These are phyloP conservation scores for Hirtodrosophila trivittata DNA, from an alignment of 2,888 invertebrate genomes.

Conservation along the genomic window DNA sequence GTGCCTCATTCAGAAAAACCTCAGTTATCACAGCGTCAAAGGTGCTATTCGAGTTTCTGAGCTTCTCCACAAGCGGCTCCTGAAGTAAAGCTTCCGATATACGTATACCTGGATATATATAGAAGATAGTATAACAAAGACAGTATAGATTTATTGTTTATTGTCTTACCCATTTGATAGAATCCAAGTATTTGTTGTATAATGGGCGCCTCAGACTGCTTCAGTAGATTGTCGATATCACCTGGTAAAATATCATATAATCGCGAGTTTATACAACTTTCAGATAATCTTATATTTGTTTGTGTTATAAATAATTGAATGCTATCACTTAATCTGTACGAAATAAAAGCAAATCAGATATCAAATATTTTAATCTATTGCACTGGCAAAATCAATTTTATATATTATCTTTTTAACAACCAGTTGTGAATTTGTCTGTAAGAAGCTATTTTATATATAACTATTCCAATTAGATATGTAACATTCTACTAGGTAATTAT, in stretches of 20 bases:
- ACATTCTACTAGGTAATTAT: too few species aligned
- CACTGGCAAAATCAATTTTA: too few species aligned
- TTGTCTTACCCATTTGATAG: slow-evolving; percentile 67
- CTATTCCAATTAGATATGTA: too few species aligned
- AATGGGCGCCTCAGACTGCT: slow-evolving; percentile 44
- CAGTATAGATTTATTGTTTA: not conserved
- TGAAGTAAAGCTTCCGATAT: slow-evolving; percentile 61
- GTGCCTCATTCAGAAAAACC: slow-evolving; percentile 82
- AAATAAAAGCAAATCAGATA: too few species aligned
- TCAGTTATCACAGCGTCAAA: slow-evolving; percentile 83
- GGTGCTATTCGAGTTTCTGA: slow-evolving; percentile 78
- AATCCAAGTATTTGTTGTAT: slow-evolving; percentile 50
- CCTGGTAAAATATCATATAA: slow-evolving; percentile 24
- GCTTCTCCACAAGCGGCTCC: slow-evolving; percentile 58
- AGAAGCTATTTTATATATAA: too few species aligned
- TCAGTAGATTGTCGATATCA: slow-evolving; percentile 37
- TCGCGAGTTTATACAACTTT: not conserved
- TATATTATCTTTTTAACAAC: too few species aligned
- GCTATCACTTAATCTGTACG: not conserved
- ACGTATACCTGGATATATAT: slow-evolving; percentile 31
- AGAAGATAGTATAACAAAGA: not conserved
- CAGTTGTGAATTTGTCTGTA: too few species aligned
- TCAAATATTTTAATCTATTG: too few species aligned
- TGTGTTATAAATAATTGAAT: not conserved
- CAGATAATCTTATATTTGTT: too few species aligned